Percentiles rank a stretch among this genome's conserved stretches.
phyloP scores from a whole-genome alignment of 1,140 invertebrate species.

The Drosophila auraria region DNA sequence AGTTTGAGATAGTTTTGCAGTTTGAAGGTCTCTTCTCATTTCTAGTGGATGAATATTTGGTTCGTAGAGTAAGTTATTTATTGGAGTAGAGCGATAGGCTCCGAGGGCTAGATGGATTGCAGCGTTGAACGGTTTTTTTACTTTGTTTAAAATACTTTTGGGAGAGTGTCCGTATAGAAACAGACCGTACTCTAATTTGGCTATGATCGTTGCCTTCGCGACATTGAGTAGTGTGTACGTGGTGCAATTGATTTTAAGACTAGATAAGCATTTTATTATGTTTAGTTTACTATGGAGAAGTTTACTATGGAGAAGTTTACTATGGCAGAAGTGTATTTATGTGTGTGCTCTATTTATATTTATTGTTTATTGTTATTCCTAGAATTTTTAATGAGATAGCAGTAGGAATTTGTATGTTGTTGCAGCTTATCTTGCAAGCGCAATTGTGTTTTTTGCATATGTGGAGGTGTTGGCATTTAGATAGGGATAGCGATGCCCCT shows the following conservation, averaged over 20 bases:
- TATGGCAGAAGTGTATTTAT: slow-evolving; percentile 7
- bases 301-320: not conserved
- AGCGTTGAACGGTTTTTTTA: slow-evolving; percentile 4
- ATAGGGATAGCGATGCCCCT: too few species aligned
- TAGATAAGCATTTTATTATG: slow-evolving; percentile 5
- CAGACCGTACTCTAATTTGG: not conserved
- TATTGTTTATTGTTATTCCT: slow-evolving; percentile 1
- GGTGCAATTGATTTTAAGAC: not conserved
- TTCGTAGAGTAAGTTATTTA: slow-evolving; percentile 13
- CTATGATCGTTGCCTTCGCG: slow-evolving; percentile 2
- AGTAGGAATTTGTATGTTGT: not conserved
- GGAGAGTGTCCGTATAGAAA: not conserved
- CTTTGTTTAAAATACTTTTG: slow-evolving; percentile 5
- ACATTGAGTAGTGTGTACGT: not conserved
- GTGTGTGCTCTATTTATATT: slow-evolving; percentile 13
- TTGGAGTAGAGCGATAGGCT: not conserved
- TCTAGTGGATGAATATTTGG: not conserved
- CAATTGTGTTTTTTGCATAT: not conserved
- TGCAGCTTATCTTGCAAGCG: slow-evolving; percentile 11
- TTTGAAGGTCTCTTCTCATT: slow-evolving; percentile 9
- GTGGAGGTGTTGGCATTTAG: too few species aligned
- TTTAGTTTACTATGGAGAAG: not conserved
- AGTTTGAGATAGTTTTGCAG: not conserved
- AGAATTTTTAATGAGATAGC: not conserved
- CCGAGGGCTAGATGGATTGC: slow-evolving; percentile 7